phyloP scores from a whole-genome alignment of 2,888 invertebrate genomes.

The Lordiphosa fenestrarum region DNA sequence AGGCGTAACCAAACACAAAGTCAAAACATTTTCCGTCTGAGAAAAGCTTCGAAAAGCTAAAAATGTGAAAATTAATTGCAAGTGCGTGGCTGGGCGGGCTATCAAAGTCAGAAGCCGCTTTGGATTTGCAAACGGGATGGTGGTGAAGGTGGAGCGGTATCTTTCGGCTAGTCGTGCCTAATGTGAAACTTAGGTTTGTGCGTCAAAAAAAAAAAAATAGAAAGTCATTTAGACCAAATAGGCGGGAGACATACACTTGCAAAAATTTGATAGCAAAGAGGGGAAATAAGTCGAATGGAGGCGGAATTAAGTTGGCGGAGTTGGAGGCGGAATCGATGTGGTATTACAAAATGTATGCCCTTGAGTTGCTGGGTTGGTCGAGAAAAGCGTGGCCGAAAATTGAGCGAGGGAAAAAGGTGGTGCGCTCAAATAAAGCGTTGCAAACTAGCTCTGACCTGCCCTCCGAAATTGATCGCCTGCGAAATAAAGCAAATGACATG shows the following conservation, averaged over 20 bases:
- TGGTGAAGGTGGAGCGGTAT: conserved; percentile 1
- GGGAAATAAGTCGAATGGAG: too few relatives aligned
- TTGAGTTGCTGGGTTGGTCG: too few relatives aligned
- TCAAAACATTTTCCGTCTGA: conserved; percentile 39
- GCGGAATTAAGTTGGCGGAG: neutral
- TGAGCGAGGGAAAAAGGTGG: too few relatives aligned
- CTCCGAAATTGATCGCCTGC: too few relatives aligned
- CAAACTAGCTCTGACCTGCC: too few relatives aligned
- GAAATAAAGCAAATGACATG: too few relatives aligned
- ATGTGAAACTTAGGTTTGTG: conserved; percentile 72
- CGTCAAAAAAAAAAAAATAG: conserved; percentile 44
- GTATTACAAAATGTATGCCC: too few relatives aligned
- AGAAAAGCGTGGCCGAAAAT: too few relatives aligned
- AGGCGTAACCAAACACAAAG: conserved; percentile 51
- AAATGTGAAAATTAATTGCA: conserved; percentile 62
- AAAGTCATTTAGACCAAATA: conserved; percentile 52
- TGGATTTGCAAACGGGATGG: conserved; percentile 5
- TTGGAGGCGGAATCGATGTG: too few relatives aligned
- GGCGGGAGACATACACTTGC: neutral
- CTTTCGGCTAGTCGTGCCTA: conserved; percentile 42
- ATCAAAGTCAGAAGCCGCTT: conserved; percentile 49
- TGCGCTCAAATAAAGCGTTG: too few relatives aligned
- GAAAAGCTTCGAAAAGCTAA: conserved; percentile 43
- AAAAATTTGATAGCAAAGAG: too few relatives aligned
- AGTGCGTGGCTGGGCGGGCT: conserved; percentile 33